Conservation (phyloP, 2,113 vertebrate genomes). For the Balaeniceps rex region DNA sequence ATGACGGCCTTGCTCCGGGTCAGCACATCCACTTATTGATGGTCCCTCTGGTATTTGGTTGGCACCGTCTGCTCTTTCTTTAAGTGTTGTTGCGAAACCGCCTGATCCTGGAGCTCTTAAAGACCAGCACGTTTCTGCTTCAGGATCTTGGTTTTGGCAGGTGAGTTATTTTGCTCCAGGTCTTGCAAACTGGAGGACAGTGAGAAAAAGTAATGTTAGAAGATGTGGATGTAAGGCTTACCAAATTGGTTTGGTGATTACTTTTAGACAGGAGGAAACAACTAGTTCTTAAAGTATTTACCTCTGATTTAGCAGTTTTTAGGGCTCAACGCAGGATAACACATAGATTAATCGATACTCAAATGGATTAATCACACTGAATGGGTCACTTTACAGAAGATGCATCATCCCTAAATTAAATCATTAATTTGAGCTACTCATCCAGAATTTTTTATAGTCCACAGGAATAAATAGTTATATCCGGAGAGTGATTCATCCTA, state of each 20-base stretch:
- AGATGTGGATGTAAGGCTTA: not conserved
- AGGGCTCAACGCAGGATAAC: not conserved
- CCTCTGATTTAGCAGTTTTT: not conserved
- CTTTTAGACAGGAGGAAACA: not conserved
- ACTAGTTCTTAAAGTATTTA: not conserved
- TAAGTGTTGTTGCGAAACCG: slow-evolving; percentile 71
- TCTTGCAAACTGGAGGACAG: not conserved
- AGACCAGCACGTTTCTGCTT: slow-evolving; percentile 67
- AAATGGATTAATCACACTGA: not conserved
- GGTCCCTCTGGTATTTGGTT: slow-evolving; percentile 64
- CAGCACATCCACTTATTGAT: slow-evolving; percentile 80
- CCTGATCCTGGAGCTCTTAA: slow-evolving; percentile 70
- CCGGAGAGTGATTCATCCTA: not conserved
- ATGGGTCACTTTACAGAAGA: not conserved
- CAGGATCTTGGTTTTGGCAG: slow-evolving; percentile 85
- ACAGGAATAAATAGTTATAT: not conserved
- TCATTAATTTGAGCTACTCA: not conserved
- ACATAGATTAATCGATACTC: not conserved
- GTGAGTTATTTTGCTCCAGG: not conserved
- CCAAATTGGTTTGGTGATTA: not conserved
- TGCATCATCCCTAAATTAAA: not conserved
- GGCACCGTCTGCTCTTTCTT: slow-evolving; percentile 56
- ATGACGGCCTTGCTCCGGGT: slow-evolving; percentile 69
- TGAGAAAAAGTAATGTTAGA: not conserved
- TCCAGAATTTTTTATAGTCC: not conserved